Evolutionary conservation across 2,113 vertebrate genomes (phyloP), one percentile per base, ranked within the genome.

Genomic region (Ochotona curzoniae): DNA sequence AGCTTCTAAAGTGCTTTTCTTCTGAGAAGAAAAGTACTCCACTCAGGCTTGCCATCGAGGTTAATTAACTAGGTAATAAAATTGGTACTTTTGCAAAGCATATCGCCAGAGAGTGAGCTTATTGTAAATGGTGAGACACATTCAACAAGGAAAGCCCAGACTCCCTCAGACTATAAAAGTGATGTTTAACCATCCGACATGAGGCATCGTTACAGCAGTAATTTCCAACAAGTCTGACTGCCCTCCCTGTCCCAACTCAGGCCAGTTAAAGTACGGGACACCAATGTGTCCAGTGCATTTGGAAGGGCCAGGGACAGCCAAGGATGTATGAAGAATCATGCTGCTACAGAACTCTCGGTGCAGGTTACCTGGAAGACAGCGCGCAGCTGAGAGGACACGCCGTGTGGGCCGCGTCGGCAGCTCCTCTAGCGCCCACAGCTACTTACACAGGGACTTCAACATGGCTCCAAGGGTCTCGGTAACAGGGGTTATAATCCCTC

Each of bases 61-160:
- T 44, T 86, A 83, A 95, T 76, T 93, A 88, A 82, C 7, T 25
- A 25, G 7, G 28, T 71, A 60, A 94, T 92, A 75, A 93, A 85
- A 83, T 38, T 26, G 30, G 75, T 49, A 47, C 6, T 69, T 30
- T 84, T 82, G 60, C 66, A 91, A 71, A 84, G 35, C 61, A 49
- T 20, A 64, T 66, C 75, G 30, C 75, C 80, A 28, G 69, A 88
- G 84, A 92, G 38, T 11, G 20, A 69, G 51, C 28, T 93, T 49
- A 60, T 28, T 79, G 61, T 74, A 79, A 84, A 78, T 35, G 21
- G 30, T 81, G 57, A 67, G 61, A 13, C n/a, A 64, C 14, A n/a
- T 71, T 74, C 89, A 49, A 83, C 64, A 60, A 70, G 15, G 17
- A 92, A 14, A 64, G 28, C 21, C 74, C 23, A 30, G 44, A 28